These are phyloP conservation scores for Mesaphorura yosii DNA, from an alignment of 1,140 invertebrate genomes.

Conservation along the genomic window DNA sequence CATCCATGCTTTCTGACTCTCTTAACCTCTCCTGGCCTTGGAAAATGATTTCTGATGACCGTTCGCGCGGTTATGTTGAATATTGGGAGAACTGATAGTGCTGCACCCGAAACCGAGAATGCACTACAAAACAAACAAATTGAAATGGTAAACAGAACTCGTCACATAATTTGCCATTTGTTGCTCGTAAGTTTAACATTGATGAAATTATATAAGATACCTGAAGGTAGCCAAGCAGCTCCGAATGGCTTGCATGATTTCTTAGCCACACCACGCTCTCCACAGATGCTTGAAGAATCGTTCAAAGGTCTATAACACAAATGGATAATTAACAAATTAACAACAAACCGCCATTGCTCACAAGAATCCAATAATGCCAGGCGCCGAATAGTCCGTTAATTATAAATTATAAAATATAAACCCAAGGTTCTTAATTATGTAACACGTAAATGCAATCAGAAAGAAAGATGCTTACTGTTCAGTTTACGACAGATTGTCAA, in stretches of 20 bases:
- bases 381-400: too few relatives aligned
- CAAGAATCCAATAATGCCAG: too few relatives aligned
- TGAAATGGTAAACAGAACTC: neutral
- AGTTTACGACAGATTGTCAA: too few relatives aligned
- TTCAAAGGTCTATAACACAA: too few relatives aligned
- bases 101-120: neutral
- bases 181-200: neutral
- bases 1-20: slow-evolving; percentile 22
- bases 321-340: too few relatives aligned
- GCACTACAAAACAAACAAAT: neutral
- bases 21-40: slow-evolving; percentile 20
- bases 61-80: slow-evolving; percentile 13
- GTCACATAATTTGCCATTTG: neutral
- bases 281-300: too few relatives aligned
- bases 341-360: too few relatives aligned
- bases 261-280: too few relatives aligned
- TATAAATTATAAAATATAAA: too few relatives aligned
- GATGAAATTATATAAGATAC: neutral
- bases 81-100: neutral
- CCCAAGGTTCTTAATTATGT: too few relatives aligned
- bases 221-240: neutral
- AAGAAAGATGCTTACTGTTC: too few relatives aligned
- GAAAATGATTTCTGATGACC: slow-evolving; percentile 19
- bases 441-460: too few relatives aligned
- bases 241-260: neutral